Conservation (phyloP, 2,888 invertebrate species). For the Amblyteles armatorius region DNA sequence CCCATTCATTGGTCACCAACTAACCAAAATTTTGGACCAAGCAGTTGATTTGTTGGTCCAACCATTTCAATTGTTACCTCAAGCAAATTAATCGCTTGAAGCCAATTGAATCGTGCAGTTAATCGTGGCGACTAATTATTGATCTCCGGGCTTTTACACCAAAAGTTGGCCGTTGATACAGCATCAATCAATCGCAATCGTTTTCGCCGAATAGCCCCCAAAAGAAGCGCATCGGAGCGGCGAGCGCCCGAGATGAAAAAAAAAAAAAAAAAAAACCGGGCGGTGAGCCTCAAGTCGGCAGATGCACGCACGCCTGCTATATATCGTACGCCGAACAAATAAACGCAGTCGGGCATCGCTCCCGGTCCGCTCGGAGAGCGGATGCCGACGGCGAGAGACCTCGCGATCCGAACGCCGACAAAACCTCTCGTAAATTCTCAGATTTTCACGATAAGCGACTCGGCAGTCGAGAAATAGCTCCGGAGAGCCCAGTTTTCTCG, state of each 20-base stretch:
- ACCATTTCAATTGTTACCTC: neutral
- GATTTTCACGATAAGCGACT: slow-evolving; percentile 30
- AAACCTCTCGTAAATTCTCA: slow-evolving; percentile 41
- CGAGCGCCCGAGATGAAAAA: neutral
- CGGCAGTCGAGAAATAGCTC: slow-evolving; percentile 27
- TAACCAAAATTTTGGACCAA: neutral
- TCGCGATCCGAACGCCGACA: slow-evolving; percentile 16
- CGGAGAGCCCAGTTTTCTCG: slow-evolving; percentile 7
- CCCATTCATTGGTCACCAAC: neutral
- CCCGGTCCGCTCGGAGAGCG: slow-evolving; percentile 41
- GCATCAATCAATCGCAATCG: neutral
- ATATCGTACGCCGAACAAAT: slow-evolving; percentile 58
- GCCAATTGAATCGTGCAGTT: neutral
- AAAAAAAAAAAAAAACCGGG: slow-evolving; percentile 12
- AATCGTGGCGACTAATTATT: neutral
- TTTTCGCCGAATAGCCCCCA: neutral
- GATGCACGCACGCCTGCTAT: slow-evolving; percentile 56
- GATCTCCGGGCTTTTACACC: neutral
- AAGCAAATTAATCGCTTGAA: neutral
- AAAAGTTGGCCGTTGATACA: neutral
- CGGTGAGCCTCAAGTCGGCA: slow-evolving; percentile 58
- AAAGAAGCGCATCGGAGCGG: slow-evolving; percentile 5
- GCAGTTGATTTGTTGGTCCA: neutral
- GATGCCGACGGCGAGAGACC: slow-evolving; percentile 44
- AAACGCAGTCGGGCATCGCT: slow-evolving; percentile 63